These are phyloP conservation scores for Rafetus swinhoei DNA, from an alignment of 2,113 vertebrate genomes.

Conservation along the genomic window DNA sequence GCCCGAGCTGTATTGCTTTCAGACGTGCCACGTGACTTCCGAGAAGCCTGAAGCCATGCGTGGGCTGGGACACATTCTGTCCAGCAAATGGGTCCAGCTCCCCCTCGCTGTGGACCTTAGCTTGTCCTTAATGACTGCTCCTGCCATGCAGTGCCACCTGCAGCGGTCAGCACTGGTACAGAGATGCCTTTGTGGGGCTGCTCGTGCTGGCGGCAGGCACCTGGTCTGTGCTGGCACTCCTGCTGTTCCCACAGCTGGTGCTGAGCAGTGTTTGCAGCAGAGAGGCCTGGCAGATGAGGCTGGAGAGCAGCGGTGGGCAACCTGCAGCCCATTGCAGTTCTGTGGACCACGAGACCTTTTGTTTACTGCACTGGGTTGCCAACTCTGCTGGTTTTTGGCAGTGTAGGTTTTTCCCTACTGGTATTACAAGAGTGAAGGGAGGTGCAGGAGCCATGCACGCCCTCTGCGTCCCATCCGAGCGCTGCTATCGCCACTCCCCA, in stretches of 20 bases:
- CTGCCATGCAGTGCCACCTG: neutral
- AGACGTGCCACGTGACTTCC: conserved; percentile 54
- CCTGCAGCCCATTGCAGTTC: no score
- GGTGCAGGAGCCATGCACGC: no score
- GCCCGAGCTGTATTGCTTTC: conserved; percentile 45
- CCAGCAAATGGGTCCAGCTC: neutral
- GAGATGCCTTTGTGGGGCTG: neutral
- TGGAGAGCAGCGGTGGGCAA: no score
- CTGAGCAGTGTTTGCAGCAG: neutral
- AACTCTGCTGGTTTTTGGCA: no score
- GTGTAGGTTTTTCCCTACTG: no score
- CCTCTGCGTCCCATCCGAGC: no score
- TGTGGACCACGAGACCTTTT: no score
- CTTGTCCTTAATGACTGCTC: accelerated
- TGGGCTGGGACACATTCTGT: conserved; percentile 22
- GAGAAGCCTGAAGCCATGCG: conserved; percentile 48
- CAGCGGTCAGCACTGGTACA: neutral
- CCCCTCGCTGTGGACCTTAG: accelerated
- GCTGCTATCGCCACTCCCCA: no score
- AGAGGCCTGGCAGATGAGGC: neutral
- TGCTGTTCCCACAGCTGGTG: neutral
- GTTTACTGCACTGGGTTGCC: no score
- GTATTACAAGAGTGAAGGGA: no score
- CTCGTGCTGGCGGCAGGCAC: neutral
- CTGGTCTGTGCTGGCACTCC: neutral